phyloP scores from a whole-genome alignment of 1,140 invertebrate species.

The Ylistrum balloti region DNA sequence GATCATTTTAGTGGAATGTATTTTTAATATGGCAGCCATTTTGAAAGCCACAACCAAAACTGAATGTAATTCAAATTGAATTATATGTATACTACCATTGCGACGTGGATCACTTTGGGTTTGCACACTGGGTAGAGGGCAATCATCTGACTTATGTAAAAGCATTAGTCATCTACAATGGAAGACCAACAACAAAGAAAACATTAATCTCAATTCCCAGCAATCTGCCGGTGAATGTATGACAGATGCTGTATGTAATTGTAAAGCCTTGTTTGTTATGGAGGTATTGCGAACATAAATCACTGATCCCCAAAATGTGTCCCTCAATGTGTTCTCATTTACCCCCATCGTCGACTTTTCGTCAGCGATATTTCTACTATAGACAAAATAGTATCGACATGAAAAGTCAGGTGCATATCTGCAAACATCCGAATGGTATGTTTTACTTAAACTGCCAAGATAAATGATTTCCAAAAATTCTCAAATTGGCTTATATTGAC shows the following conservation, averaged over 20 bases:
- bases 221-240: constrained; percentile 24
- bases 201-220: background rate
- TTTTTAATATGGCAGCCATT: constrained; percentile 27
- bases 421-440: background rate
- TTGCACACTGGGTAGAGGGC: background rate
- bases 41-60: background rate
- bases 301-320: constrained; percentile 26
- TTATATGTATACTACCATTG: background rate
- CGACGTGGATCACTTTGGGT: background rate
- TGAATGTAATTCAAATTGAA: background rate
- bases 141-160: background rate
- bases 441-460: background rate
- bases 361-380: background rate
- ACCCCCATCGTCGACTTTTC: constrained; percentile 19
- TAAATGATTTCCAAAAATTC: background rate
- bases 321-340: background rate
- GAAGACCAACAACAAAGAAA: constrained; percentile 22
- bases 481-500: background rate
- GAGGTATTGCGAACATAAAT: background rate
- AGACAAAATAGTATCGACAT: background rate
- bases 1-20: background rate
- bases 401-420: background rate
- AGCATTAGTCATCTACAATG: constrained; percentile 28
- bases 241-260: constrained; percentile 34
- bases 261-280: background rate